These are phyloP conservation scores for Megastigmus dorsalis DNA, from an alignment of 2,888 invertebrate genomes.

Conservation along the genomic window DNA sequence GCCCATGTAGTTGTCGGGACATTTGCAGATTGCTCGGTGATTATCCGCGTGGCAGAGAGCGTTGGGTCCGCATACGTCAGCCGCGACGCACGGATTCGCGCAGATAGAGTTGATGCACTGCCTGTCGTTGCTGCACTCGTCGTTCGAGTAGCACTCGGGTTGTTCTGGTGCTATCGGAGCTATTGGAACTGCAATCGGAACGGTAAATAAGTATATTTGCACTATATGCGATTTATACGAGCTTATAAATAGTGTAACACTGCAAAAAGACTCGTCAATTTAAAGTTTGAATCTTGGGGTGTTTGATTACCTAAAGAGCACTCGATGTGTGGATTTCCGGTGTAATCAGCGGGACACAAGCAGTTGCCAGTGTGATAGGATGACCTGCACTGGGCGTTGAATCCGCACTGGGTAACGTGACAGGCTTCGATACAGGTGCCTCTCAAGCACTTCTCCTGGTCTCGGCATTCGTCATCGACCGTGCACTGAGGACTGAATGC, in stretches of 20 bases:
- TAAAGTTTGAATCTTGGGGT: neutral
- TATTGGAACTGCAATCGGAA: constrained; percentile 62
- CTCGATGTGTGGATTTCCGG: constrained; percentile 86
- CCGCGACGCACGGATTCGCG: constrained; percentile 83
- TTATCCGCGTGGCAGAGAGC: constrained; percentile 89
- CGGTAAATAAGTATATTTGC: neutral
- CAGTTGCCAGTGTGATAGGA: constrained; percentile 86
- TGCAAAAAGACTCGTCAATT: neutral
- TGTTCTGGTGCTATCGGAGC: constrained; percentile 64
- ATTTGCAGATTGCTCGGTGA: constrained; percentile 86
- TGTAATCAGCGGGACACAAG: constrained; percentile 85
- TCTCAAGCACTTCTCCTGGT: constrained; percentile 84
- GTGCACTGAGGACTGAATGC: constrained; percentile 75
- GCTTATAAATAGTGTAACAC: too few species aligned
- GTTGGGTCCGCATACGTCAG: constrained; percentile 84
- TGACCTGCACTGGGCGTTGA: constrained; percentile 88
- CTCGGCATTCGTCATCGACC: constrained; percentile 84
- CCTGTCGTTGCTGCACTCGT: constrained; percentile 85
- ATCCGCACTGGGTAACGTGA: constrained; percentile 84
- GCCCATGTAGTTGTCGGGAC: constrained; percentile 86
- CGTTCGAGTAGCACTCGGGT: constrained; percentile 85
- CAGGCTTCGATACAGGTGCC: constrained; percentile 89
- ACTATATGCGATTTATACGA: too few species aligned
- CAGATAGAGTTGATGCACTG: constrained; percentile 86
- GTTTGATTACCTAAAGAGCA: constrained; percentile 79